Conservation (phyloP, 2,797 vertebrate genomes). For the Sebastolobus altivelis region DNA sequence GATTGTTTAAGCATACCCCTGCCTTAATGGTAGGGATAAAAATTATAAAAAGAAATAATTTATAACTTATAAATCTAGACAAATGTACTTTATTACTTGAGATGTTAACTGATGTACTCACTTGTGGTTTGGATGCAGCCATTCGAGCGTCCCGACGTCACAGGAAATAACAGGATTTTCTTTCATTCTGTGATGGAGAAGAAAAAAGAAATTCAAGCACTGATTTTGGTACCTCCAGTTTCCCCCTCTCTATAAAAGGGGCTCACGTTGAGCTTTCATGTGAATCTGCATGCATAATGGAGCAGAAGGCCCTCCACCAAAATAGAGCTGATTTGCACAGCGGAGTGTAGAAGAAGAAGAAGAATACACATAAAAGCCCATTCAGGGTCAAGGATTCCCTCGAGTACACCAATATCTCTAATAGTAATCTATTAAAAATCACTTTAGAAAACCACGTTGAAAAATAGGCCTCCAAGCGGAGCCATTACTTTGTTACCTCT, state of each 20-base stretch:
- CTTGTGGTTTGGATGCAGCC: constrained; percentile 4
- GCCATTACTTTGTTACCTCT: constrained; percentile 82
- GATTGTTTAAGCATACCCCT: not conserved
- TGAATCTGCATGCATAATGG: constrained; percentile 41
- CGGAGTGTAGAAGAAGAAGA: constrained; percentile 11
- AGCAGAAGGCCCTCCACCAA: constrained; percentile 39
- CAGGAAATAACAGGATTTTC: constrained; percentile 3
- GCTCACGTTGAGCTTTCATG: not conserved
- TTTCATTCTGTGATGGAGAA: not conserved
- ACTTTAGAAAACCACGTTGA: constrained; percentile 55
- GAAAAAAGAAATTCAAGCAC: not conserved
- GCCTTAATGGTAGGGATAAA: not conserved
- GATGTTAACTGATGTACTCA: not conserved
- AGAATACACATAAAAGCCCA: constrained; percentile 50
- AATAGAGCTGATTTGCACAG: constrained; percentile 42
- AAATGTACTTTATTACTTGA: not conserved
- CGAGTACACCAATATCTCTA: constrained; percentile 69
- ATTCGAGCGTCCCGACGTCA: not conserved
- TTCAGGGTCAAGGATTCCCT: constrained; percentile 64
- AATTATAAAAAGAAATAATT: not conserved
- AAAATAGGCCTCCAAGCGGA: constrained; percentile 70
- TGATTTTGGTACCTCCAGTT: constrained; percentile 2
- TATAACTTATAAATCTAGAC: not conserved
- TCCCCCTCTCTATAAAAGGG: not conserved
- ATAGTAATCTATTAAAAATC: constrained; percentile 80